phyloP scores from a whole-genome alignment of 2,888 invertebrate species.

The Dicycla oo region DNA sequence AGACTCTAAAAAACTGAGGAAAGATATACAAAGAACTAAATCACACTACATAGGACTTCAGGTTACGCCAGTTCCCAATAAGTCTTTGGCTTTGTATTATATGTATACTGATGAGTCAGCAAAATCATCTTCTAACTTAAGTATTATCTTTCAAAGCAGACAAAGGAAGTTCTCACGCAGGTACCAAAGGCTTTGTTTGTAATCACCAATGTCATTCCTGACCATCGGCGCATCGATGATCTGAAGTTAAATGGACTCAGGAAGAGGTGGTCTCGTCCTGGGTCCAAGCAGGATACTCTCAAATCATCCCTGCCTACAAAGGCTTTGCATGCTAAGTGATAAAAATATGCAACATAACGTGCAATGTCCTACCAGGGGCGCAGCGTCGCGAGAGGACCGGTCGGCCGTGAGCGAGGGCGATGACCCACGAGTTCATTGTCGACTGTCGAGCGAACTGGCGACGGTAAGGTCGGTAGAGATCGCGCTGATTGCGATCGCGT shows the following conservation, averaged over 20 bases:
- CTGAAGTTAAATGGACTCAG: not conserved
- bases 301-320: slow-evolving; percentile 25
- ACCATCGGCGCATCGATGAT: not conserved
- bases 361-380: slow-evolving; percentile 63
- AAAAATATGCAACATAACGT: slow-evolving; percentile 56
- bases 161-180: slow-evolving; percentile 5
- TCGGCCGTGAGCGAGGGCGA: slow-evolving; percentile 66
- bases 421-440: slow-evolving; percentile 67
- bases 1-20: too few species aligned
- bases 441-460: slow-evolving; percentile 59
- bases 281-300: too few species aligned
- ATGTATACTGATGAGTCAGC: not conserved
- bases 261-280: too few species aligned
- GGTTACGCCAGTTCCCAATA: too few species aligned
- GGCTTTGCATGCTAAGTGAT: slow-evolving; percentile 36
- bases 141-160: not conserved
- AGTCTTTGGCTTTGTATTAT: not conserved
- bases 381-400: slow-evolving; percentile 65
- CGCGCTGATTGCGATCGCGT: slow-evolving; percentile 51
- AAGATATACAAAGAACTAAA: too few species aligned
- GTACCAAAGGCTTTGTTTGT: not conserved
- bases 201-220: not conserved
- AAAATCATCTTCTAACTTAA: not conserved
- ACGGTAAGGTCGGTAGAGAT: slow-evolving; percentile 51
- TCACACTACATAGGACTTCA: too few species aligned